These are phyloP conservation scores for Sula dactylatra DNA, from an alignment of 2,113 vertebrate species.

Conservation along the genomic window DNA sequence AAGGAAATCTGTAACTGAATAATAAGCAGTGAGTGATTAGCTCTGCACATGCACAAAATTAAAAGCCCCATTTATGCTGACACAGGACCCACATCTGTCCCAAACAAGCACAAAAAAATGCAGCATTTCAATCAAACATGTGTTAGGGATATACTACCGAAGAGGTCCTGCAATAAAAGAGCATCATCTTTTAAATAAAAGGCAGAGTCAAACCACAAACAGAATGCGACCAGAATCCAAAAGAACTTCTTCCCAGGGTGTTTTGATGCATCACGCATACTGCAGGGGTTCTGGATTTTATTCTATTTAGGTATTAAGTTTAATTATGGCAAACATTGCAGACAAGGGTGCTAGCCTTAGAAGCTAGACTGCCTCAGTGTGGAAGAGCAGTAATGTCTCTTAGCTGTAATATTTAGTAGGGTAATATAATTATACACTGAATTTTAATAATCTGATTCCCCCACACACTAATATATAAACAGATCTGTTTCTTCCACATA, in stretches of 20 bases:
- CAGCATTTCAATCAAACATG: neutral
- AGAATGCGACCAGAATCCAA: neutral
- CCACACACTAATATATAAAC: neutral
- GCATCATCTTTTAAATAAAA: neutral
- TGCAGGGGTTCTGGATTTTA: neutral
- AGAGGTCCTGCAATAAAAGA: neutral
- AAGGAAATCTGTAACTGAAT: neutral
- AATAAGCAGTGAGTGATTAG: neutral
- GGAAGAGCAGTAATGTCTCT: neutral
- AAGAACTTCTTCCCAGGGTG: neutral
- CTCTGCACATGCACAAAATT: neutral
- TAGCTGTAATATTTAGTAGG: neutral
- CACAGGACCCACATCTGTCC: neutral
- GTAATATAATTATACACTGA: neutral
- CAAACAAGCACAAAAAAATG: neutral
- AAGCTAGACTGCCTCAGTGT: neutral
- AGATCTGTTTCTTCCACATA: neutral
- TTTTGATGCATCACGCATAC: neutral
- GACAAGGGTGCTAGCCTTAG: neutral
- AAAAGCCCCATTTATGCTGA: neutral
- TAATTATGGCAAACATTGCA: neutral
- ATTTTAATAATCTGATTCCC: neutral
- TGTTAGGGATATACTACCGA: neutral
- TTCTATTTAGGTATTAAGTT: neutral
- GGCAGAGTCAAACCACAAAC: neutral